These are phyloP conservation scores for Lanistes nyassanus DNA, from an alignment of 1,140 invertebrate genomes.

Conservation along the genomic window DNA sequence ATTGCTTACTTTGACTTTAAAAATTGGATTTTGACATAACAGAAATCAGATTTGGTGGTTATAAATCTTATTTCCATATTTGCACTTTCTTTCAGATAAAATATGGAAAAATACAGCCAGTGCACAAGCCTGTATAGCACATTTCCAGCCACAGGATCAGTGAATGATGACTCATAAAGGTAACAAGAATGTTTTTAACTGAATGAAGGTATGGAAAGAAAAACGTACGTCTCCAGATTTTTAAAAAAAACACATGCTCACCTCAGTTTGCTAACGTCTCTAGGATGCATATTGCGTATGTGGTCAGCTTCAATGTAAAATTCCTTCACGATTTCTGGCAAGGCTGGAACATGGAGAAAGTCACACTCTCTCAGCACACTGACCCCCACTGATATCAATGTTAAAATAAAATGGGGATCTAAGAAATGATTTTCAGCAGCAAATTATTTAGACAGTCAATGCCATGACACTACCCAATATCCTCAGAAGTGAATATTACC, in stretches of 20 bases:
- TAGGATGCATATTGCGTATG: conserved; percentile 74
- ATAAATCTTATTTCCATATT: not conserved
- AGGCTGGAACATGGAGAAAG: conserved; percentile 60
- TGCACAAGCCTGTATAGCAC: not conserved
- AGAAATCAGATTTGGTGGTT: too few relatives aligned
- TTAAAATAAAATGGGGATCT: too few relatives aligned
- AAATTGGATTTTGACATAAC: too few relatives aligned
- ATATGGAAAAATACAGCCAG: not conserved
- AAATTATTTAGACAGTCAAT: too few relatives aligned
- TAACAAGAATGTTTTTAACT: not conserved
- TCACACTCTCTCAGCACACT: too few relatives aligned
- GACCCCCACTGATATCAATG: too few relatives aligned
- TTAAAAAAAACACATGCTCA: conserved; percentile 30
- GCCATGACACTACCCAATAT: too few relatives aligned
- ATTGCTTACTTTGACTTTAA: too few relatives aligned
- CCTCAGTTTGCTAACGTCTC: conserved; percentile 72
- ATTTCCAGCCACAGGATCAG: not conserved
- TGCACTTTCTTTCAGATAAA: not conserved
- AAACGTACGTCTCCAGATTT: not conserved
- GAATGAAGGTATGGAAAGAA: not conserved
- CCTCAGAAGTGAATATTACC: too few relatives aligned
- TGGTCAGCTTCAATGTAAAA: conserved; percentile 85
- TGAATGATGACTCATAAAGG: not conserved
- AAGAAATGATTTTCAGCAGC: too few relatives aligned
- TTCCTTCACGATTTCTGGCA: conserved; percentile 79